Evolutionary conservation across 2,797 vertebrate species (phyloP).

Genomic region (Dendrocincla tyrannina): DNA sequence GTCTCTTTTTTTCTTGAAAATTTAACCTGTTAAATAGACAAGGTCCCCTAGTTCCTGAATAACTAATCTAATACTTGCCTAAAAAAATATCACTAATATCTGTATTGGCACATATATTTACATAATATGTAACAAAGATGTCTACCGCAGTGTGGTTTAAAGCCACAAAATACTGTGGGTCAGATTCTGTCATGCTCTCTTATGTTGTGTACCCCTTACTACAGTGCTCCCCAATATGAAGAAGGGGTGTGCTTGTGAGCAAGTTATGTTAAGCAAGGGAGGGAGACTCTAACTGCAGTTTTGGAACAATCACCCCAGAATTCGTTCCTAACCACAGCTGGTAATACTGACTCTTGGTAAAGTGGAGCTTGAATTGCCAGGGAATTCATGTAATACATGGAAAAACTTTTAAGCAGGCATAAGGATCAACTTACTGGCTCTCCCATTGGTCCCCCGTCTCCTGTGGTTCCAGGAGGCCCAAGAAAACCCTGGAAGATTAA

Average conservation of each 20-base stretch:
- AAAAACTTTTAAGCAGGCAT: constrained; percentile 16
- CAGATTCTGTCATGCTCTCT: neutral
- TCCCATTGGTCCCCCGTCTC: constrained; percentile 86
- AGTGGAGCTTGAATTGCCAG: neutral
- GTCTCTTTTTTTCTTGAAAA: neutral
- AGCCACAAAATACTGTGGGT: neutral
- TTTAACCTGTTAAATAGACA: neutral
- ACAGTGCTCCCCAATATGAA: neutral
- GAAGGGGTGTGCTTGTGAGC: neutral
- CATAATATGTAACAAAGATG: neutral
- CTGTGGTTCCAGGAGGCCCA: constrained; percentile 83
- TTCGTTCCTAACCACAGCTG: constrained; percentile 13
- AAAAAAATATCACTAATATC: neutral
- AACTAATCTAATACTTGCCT: neutral
- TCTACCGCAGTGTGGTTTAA: neutral
- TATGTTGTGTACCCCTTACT: neutral
- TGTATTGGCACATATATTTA: neutral
- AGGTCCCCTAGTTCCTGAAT: neutral
- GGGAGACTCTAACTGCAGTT: neutral
- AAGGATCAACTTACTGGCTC: constrained; percentile 86
- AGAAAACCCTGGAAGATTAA: constrained; percentile 81
- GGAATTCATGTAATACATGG: neutral
- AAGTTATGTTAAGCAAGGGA: neutral
- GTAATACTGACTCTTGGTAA: neutral
- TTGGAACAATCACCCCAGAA: neutral